Evolutionary conservation across 2,888 invertebrate genomes (phyloP).

Genomic region (Stenolophus ochropezus): DNA sequence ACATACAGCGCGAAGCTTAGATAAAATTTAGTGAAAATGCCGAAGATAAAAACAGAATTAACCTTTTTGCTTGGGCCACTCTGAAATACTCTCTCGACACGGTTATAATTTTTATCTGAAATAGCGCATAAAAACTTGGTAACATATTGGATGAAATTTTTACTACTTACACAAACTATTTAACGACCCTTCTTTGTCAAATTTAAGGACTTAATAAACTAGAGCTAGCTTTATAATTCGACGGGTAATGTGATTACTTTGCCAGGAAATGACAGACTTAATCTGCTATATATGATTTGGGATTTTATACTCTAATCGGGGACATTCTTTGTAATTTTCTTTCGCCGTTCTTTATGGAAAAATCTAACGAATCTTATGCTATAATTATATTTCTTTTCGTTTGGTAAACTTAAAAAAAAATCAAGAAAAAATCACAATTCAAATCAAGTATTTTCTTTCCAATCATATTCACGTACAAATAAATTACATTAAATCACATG

Average conservation of each 20-base stretch:
- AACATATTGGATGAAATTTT: slow-evolving; percentile 36
- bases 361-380: too few species aligned
- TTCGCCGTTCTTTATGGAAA: too few species aligned
- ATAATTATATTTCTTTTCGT: too few species aligned
- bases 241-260: neutral
- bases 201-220: slow-evolving; percentile 38
- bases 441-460: too few species aligned
- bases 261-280: neutral
- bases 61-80: neutral
- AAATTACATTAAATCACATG: too few species aligned
- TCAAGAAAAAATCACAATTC: too few species aligned
- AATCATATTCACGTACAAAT: too few species aligned
- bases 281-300: neutral
- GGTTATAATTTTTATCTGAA: slow-evolving; percentile 32
- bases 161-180: slow-evolving; percentile 19
- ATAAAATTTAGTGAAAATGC: slow-evolving; percentile 3
- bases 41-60: slow-evolving; percentile 24
- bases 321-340: too few species aligned
- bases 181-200: slow-evolving; percentile 22
- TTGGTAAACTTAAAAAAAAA: too few species aligned
- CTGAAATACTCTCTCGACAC: neutral
- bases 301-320: too few species aligned
- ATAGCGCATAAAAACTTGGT: slow-evolving; percentile 11
- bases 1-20: neutral
- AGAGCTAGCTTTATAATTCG: slow-evolving; percentile 10